These are phyloP conservation scores for Drosophila meridiana DNA, from an alignment of 2,888 invertebrate species.

Conservation along the genomic window DNA sequence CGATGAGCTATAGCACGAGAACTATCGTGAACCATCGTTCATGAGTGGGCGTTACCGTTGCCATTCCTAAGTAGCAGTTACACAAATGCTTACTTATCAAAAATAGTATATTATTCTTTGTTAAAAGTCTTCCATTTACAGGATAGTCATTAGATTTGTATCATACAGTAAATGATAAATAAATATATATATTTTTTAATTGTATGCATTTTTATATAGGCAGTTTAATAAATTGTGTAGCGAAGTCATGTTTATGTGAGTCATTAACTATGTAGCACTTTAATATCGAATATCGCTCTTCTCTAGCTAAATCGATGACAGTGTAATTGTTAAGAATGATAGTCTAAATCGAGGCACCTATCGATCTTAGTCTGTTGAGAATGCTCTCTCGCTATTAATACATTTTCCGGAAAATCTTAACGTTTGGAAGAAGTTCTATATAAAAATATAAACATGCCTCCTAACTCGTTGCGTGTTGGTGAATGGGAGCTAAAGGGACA, in stretches of 20 bases:
- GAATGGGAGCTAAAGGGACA: slow-evolving; percentile 86
- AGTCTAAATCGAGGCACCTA: not conserved
- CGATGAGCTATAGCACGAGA: slow-evolving; percentile 18
- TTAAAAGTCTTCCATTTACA: not conserved
- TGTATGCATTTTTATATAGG: not conserved
- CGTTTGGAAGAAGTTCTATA: not conserved
- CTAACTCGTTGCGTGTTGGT: slow-evolving; percentile 18
- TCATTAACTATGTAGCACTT: not conserved
- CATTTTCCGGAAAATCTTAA: not conserved
- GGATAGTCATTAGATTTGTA: not conserved
- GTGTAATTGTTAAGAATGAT: not conserved
- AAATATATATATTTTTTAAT: not conserved
- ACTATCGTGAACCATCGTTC: not conserved
- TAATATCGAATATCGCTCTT: not conserved
- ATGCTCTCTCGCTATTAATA: slow-evolving; percentile 39
- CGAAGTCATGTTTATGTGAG: not conserved
- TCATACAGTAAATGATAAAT: not conserved
- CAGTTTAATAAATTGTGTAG: not conserved
- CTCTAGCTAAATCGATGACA: slow-evolving; percentile 13
- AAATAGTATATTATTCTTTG: not conserved
- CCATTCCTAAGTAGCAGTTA: slow-evolving; percentile 19
- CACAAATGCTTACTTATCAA: not conserved
- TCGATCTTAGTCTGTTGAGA: slow-evolving; percentile 13
- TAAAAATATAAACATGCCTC: slow-evolving; percentile 22
- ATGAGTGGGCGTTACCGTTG: not conserved